Base-by-base conservation (phyloP, 2,888 invertebrate genomes). In the Clunio marinus region DNA sequence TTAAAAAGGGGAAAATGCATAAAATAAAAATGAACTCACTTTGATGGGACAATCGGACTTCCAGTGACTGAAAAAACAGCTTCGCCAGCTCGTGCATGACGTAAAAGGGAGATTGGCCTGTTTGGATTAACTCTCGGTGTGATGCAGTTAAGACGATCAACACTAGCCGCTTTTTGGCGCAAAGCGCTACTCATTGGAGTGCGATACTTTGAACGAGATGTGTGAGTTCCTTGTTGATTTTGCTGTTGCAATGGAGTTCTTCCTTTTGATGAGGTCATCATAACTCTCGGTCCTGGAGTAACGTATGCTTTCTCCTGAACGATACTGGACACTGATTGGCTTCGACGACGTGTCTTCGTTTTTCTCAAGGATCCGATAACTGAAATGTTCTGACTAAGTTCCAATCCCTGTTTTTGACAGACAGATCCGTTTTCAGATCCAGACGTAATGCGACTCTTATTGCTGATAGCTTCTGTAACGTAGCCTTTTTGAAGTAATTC, bases 1-100 rank as follows among this genome's bases (percentile, higher is more conserved):
- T 41, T 13, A 15, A 41, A 41, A 55, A n/a, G n/a, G n/a, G n/a
- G n/a, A n/a, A n/a, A n/a, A n/a, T n/a, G n/a, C n/a, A n/a, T n/a
- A n/a, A n/a, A n/a, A n/a, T n/a, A n/a, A n/a, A n/a, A n/a, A 7
- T 22, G 17, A 17, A 74, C 75, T 75, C 75, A 79, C 78, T 74
- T 74, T 69, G 77, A 75, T 0, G 76, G 72, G 13, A 79, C 76
- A 32, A 79, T 75, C 37, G 79, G 79, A 70, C 77, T 78, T 51
- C 79, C 79, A 46, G 72, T 75, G 60, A 76, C 73, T 27, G 79
- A 79, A 20, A 79, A 75, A 1, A 77, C 75, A 65, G 75, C 72
- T 73, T 79, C 79, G n/a, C 79, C 79, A 10, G 76, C 75, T 66
- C 77, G 77, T 5, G 79, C 77, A 72, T 78, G 79, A 27, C 79